Conservation (phyloP, 35 echinoderm and acorn worm genomes). For the Anneissia japonica region DNA sequence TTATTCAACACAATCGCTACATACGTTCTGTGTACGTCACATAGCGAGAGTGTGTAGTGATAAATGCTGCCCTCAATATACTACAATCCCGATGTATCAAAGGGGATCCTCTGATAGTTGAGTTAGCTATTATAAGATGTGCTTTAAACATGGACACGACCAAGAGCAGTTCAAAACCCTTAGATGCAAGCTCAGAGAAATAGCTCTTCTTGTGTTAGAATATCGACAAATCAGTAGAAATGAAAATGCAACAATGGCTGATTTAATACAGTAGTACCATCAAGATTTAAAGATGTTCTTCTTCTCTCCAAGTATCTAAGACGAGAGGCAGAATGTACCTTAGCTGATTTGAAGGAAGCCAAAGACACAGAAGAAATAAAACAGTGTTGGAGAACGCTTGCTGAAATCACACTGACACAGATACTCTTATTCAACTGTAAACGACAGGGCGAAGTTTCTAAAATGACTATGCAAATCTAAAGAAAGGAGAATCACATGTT, state of each 20-base stretch:
- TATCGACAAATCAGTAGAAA: constrained; percentile 24
- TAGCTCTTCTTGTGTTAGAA: constrained; percentile 30
- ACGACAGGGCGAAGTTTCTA: constrained; percentile 36
- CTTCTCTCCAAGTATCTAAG: constrained; percentile 3
- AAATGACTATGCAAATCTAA: constrained; percentile 29
- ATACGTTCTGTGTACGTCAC: no score
- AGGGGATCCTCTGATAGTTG: constrained; percentile 36
- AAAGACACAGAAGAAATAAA: background rate
- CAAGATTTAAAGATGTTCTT: constrained; percentile 23
- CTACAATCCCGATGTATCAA: constrained; percentile 14
- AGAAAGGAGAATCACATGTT: constrained; percentile 37
- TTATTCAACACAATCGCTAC: no score
- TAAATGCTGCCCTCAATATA: no score
- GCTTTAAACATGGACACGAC: constrained; percentile 40
- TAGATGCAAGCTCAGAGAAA: constrained; percentile 24
- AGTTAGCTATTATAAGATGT: constrained; percentile 17
- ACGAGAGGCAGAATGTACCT: background rate
- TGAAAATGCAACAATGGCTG: constrained; percentile 4
- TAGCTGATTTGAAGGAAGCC: background rate
- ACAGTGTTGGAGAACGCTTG: constrained; percentile 8
- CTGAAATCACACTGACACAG: constrained; percentile 7
- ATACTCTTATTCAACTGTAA: constrained; percentile 27
- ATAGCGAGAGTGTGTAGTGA: no score
- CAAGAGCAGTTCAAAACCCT: background rate
- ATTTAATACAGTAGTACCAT: constrained; percentile 15